These are phyloP conservation scores for Percopsis transmontana DNA, from an alignment of 2,113 vertebrate species.

Conservation along the genomic window DNA sequence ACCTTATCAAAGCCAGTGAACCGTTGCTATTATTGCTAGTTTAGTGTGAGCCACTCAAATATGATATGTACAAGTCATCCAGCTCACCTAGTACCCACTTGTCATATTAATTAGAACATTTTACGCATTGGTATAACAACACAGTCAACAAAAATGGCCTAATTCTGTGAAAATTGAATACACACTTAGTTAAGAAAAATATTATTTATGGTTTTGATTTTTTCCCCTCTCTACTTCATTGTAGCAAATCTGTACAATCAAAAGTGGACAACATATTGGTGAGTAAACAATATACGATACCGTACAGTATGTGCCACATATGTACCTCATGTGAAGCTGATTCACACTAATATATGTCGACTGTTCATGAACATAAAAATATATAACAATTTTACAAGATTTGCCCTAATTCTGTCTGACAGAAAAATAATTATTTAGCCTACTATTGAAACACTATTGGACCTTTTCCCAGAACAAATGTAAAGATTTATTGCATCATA, in stretches of 20 bases:
- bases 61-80: too few relatives aligned
- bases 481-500: too few relatives aligned
- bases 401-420: too few relatives aligned
- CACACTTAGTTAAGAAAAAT: not conserved
- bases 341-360: not conserved
- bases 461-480: too few relatives aligned
- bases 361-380: too few relatives aligned
- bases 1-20: not conserved
- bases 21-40: not conserved
- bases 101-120: not conserved
- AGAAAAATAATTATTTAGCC: too few relatives aligned
- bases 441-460: too few relatives aligned
- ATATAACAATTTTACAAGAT: too few relatives aligned
- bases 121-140: not conserved
- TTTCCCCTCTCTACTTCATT: slow-evolving; percentile 61
- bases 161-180: not conserved
- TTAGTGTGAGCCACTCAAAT: not conserved
- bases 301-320: not conserved
- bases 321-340: not conserved
- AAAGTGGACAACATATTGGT: slow-evolving; percentile 99
- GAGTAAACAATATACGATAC: slow-evolving; percentile 74
- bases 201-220: slow-evolving; percentile 21
- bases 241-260: slow-evolving; percentile 99
- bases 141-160: not conserved
- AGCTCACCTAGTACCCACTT: too few relatives aligned